Evolutionary conservation across 2,113 vertebrate genomes (phyloP).

Genomic region (Gymnorhina tibicen): DNA sequence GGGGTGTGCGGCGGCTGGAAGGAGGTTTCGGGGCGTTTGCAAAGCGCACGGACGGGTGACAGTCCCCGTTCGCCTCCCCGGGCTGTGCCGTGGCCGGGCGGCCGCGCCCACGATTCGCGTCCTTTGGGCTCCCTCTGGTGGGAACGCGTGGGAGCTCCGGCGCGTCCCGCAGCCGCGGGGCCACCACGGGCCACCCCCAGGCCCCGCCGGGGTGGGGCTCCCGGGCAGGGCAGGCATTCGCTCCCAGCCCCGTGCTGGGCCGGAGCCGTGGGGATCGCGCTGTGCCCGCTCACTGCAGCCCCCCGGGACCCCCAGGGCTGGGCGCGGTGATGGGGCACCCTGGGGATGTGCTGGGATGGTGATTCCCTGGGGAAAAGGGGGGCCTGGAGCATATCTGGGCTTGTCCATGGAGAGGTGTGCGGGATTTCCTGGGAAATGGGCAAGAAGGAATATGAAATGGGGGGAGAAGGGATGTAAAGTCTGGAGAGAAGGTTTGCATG

Average conservation of each 20-base stretch:
- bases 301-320: not conserved
- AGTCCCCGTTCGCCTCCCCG: too few relatives aligned
- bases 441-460: not conserved
- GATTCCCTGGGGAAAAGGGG: not conserved
- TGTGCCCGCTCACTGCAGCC: not conserved
- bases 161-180: not conserved
- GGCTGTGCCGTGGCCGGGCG: not conserved
- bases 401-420: not conserved
- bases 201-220: not conserved
- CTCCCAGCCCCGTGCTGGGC: not conserved
- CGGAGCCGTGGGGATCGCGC: not conserved
- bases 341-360: rapidly evolving
- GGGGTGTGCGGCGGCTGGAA: not conserved
- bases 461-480: not conserved
- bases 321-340: not conserved
- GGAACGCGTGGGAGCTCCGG: not conserved
- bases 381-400: not conserved
- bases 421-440: not conserved
- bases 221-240: not conserved
- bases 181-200: not conserved
- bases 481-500: too few relatives aligned
- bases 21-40: not conserved
- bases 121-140: constrained; percentile 46
- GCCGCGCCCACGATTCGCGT: not conserved
- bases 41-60: not conserved